These are phyloP conservation scores for Okamejei kenojei DNA, from an alignment of 2,797 vertebrate species.

Conservation along the genomic window DNA sequence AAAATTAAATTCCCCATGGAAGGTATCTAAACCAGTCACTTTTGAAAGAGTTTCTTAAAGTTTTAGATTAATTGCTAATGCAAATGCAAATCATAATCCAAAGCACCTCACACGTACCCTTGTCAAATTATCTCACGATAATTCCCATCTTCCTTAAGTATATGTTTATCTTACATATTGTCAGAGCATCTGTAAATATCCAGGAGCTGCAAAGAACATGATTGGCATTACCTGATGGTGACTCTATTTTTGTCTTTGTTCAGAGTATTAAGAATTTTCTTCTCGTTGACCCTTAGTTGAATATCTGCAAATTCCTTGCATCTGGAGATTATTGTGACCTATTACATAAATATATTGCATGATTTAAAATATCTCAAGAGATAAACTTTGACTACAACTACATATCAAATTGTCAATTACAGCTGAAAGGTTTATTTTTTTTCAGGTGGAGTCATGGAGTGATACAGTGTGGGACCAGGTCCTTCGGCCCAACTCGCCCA, in stretches of 20 bases:
- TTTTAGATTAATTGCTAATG: not conserved
- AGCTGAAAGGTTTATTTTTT: conserved; percentile 5
- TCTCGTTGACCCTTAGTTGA: conserved; percentile 84
- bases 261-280: conserved; percentile 76
- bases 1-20: not conserved
- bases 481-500: too few relatives aligned
- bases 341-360: conserved; percentile 41
- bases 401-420: not conserved
- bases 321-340: conserved; percentile 77
- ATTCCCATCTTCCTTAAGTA: conserved; percentile 81
- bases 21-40: not conserved
- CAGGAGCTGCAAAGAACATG: conserved; percentile 64
- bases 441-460: not conserved
- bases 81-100: not conserved
- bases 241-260: conserved; percentile 84
- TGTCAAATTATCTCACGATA: conserved; percentile 73
- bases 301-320: conserved; percentile 82
- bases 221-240: conserved; percentile 75
- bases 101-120: not conserved
- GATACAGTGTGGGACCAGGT: too few relatives aligned
- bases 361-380: not conserved
- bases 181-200: conserved; percentile 81
- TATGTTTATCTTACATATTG: conserved; percentile 86
- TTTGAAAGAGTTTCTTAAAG: not conserved
- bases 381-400: not conserved